Base-by-base conservation (phyloP, 1,140 invertebrate genomes). In the Platyura marginata region DNA sequence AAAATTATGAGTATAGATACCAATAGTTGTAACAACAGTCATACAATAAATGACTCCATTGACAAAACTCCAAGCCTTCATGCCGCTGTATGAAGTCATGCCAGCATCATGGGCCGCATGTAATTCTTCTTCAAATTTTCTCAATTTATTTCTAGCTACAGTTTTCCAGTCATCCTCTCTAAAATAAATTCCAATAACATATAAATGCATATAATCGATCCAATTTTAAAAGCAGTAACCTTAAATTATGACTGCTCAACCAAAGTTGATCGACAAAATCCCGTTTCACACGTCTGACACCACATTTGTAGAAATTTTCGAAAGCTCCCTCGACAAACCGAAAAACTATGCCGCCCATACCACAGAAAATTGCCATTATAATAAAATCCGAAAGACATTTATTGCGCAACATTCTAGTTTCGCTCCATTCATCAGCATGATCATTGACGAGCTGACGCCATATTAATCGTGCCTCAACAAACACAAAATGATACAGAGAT, bases 11-110 rank as follows among this genome's bases (percentile, higher is more conserved):
- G n/a, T n/a, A n/a, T n/a, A n/a, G n/a, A n/a, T 74, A 93, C 90
- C 91, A 65, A 96, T 95, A 18, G 91, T 95, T 13, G 91, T 91
- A 48, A 93, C 72, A 47, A 95, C 72, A 41, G 90, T 93, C 50
- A 91, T 67, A 56, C 84, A 88, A 65, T 90, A 97, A 44, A 93
- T 78, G 42, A 95, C 72, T 1, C 89, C 79, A 59, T 94, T 93
- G 60, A 90, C 71, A 63, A 93, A 94, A 50, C 78, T 90, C 89
- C 92, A 96, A 10, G 81, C 79, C 50, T 74, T 77, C 49, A 81
- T 75, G 3, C 84, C 86, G 36, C 82, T 86, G 53, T 85, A 87
- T 1, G 74, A 73, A 18, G 74, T 75, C 11, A 86, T 70, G 0
- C 83, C 85, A 6, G 82, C 75, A 50, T 89, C 82, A 48, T 83